Base-by-base conservation (phyloP, 2,113 vertebrate species). In the Prinia subflava region DNA sequence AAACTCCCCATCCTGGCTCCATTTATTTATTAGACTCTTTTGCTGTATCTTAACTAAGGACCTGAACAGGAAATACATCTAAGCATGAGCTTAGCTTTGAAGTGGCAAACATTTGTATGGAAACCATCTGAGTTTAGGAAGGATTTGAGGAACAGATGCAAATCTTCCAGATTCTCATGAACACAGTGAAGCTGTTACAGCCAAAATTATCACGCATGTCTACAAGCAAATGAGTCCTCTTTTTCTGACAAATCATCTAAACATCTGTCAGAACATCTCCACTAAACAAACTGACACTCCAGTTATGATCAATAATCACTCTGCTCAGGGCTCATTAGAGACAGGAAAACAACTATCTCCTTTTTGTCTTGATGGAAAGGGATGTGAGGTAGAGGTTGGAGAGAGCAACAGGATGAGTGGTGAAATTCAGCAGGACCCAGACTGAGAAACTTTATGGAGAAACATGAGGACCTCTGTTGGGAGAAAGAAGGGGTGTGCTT, bases 1-100 rank as follows among this genome's bases (percentile, higher is more conserved):
- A 91, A 94, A 83, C 23, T 76, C n/a, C 7, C 74, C 42, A 39
- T 49, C 13, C 33, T 76, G 80, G 57, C 8, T 74, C 70, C 13
- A 49, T 92, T 90, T 78, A 74, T 91, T 89, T 87, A 69, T 92
- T 87, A 46, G 15, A 9, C 2, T 68, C 8, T 68, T 80, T 68
- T 41, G 13, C 44, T 77, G 27, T 77, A 47, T 91, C 75, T 93
- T 85, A 92, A 88, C 42, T 74, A 81, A 75, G 31, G 11, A 53
- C 7, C 15, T 86, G 27, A 86, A 70, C 12, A 55, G 63, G n/a
- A 88, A 77, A 59, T 39, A n/a, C 7, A 22, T 24, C 37, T 62
- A 42, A 87, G 10, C 31, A 73, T 50, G 27, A 77, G 18, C 42
- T 70, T 47, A 67, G 41, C 22, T 81, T 56, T 75, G 41, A 88